Evolutionary conservation across 2,113 vertebrate species (phyloP), one percentile per base, ranked within the genome.

Genomic region (Rhineura floridana): DNA sequence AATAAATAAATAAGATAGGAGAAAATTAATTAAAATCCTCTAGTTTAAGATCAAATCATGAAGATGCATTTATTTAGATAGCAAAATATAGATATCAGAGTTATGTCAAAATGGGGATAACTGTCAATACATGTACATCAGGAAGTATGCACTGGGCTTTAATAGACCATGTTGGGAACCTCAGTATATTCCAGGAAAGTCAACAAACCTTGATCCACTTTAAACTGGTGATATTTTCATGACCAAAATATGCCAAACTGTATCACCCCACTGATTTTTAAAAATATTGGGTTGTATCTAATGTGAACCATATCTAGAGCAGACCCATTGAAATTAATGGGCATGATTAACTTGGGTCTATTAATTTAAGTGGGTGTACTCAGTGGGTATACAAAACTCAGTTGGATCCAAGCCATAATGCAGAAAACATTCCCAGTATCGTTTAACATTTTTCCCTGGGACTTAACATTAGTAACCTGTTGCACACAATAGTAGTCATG

Each of bases 401-500:
- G 36, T 59, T 59, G 3, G 15, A 59, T 59, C 15, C 55, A 59
- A 67, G 90, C 88, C 85, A 89, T 87, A 93, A 79, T 91, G 88
- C 36, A 81, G 91, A 93, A 77, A 85, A 7, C 17, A 81, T 87
- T 42, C 59, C 55, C 70, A 19, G n/a, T 80, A 72, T 93, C 87
- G 80, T 88, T 87, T 39, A 48, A 88, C 89, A 91, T 78, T 63
- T 81, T 52, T 88, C 80, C 72, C 91, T 4, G 6, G 0, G 0
- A 87, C 85, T 84, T 78, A 85, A 92, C 82, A 55, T 89, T 69
- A 46, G 85, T 28, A 65, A 93, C 77, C 78, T 84, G 17, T 93
- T 96, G 69, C 91, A 90, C 78, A 94, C 91, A 83, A 39, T 86
- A 85, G 2, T 93, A 95, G 90, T 88, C 81, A 62, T 94, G 95